Conservation (phyloP, 1,140 invertebrate genomes). For the Cheumatopsyche charites region DNA sequence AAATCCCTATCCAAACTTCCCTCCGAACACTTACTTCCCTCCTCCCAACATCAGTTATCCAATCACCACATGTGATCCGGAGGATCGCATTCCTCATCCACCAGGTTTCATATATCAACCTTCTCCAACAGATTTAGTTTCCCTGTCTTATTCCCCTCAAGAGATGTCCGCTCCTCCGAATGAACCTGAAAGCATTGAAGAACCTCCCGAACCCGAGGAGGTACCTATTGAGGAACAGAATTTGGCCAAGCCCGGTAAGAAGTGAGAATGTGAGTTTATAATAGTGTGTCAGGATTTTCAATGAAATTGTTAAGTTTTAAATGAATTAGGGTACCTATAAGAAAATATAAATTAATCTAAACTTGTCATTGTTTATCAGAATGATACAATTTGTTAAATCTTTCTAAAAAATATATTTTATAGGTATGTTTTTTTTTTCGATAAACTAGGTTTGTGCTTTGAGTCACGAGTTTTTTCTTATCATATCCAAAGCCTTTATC, state of each 20-base stretch:
- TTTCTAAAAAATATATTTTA: no score
- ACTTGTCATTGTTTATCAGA: no score
- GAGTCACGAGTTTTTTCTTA: no score
- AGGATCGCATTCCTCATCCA: conserved; percentile 30
- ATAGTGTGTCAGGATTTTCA: no score
- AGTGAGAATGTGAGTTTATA: no score
- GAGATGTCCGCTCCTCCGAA: neutral
- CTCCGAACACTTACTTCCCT: neutral
- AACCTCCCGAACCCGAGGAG: neutral
- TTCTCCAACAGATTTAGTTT: neutral
- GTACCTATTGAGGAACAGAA: neutral
- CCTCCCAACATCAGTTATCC: neutral
- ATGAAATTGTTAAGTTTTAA: no score
- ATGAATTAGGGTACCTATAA: no score
- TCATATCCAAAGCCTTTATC: no score
- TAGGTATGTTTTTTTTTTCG: no score
- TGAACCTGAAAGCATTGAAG: neutral
- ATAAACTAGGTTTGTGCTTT: no score
- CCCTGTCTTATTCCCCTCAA: neutral
- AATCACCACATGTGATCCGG: conserved; percentile 31
- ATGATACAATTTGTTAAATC: no score
- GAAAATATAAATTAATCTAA: no score
- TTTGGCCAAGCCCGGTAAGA: neutral
- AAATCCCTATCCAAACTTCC: conserved; percentile 8
- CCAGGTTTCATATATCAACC: conserved; percentile 19